Evolutionary conservation across 1,140 invertebrate species (phyloP).

Genomic region (Drosophila ohnishii): DNA sequence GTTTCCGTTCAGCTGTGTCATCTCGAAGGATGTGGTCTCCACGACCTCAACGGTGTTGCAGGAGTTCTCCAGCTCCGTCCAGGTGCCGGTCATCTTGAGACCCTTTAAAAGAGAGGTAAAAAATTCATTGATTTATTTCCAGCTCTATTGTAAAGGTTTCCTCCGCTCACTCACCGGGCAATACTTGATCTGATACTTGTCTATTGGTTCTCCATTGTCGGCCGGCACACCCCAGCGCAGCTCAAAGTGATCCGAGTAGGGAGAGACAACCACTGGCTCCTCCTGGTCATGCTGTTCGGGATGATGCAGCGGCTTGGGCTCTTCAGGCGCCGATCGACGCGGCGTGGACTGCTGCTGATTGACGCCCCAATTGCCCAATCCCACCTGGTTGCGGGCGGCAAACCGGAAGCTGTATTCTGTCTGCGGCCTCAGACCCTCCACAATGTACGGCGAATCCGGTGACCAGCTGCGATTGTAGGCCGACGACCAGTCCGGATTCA

Average conservation of each 20-base stretch:
- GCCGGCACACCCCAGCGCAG: conserved; percentile 91
- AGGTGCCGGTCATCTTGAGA: conserved; percentile 85
- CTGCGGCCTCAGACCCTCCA: conserved; percentile 91
- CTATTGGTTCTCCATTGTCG: conserved; percentile 94
- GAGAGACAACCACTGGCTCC: conserved; percentile 77
- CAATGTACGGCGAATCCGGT: conserved; percentile 88
- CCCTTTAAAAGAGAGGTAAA: conserved; percentile 26
- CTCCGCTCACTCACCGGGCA: conserved; percentile 87
- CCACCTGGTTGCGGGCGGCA: conserved; percentile 92
- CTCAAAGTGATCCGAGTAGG: conserved; percentile 90
- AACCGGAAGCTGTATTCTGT: conserved; percentile 93
- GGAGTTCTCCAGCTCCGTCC: conserved; percentile 85
- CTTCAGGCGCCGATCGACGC: conserved; percentile 83
- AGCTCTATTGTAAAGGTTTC: accelerated
- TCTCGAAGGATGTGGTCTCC: conserved; percentile 86
- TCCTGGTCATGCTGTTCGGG: conserved; percentile 77
- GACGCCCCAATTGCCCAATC: conserved; percentile 88
- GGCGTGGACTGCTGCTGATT: conserved; percentile 85
- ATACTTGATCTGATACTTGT: conserved; percentile 91
- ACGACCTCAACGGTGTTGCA: conserved; percentile 85
- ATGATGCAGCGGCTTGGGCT: conserved; percentile 79
- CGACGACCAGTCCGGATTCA: conserved; percentile 87
- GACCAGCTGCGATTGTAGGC: conserved; percentile 90
- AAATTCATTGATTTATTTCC: no score
- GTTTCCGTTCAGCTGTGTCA: conserved; percentile 88